These are phyloP conservation scores for Stenodema calcarata DNA, from an alignment of 2,888 invertebrate species.

Conservation along the genomic window DNA sequence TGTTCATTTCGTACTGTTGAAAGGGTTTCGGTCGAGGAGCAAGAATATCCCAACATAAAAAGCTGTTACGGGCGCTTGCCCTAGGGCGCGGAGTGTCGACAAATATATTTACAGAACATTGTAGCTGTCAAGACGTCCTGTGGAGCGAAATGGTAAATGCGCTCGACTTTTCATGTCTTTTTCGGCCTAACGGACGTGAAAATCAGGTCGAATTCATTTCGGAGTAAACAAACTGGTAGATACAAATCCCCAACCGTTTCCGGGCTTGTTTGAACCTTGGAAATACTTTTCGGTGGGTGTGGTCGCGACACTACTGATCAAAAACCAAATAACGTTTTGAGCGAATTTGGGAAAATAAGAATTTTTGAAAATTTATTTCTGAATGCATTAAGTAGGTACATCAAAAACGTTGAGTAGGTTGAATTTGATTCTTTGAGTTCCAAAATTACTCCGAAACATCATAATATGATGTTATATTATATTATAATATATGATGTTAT, in stretches of 20 bases:
- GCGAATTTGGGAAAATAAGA: too few species aligned
- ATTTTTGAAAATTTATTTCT: too few species aligned
- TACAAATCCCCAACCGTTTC: neutral
- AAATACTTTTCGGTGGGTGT: too few species aligned
- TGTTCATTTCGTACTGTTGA: neutral
- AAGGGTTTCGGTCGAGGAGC: neutral
- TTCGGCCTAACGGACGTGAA: neutral
- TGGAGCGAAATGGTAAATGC: neutral
- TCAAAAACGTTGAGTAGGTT: too few species aligned
- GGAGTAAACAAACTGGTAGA: neutral
- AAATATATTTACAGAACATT: constrained; percentile 12
- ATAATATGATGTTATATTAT: too few species aligned
- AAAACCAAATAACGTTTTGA: too few species aligned
- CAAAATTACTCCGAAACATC: too few species aligned
- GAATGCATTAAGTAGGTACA: too few species aligned
- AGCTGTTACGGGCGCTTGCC: neutral
- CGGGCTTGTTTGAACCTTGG: neutral
- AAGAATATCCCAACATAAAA: neutral
- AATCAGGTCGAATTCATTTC: neutral
- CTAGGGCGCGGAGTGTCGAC: neutral
- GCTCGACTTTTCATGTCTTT: neutral
- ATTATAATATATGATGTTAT: too few species aligned
- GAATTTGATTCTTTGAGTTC: too few species aligned
- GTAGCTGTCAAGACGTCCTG: constrained; percentile 6
- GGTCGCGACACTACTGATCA: too few species aligned